Conservation (phyloP, 2,888 invertebrate species). For the Mimachlamys varia region DNA sequence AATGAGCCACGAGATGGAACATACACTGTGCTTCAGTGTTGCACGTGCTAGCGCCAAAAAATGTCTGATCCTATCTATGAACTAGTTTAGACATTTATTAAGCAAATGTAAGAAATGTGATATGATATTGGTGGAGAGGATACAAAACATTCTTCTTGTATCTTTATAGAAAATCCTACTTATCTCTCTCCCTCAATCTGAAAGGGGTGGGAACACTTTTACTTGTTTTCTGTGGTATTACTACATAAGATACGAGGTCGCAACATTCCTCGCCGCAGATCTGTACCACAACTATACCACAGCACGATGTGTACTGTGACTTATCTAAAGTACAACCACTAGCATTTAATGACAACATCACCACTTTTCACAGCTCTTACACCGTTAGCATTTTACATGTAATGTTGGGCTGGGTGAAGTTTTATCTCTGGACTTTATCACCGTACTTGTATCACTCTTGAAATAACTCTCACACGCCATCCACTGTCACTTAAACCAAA, state of each 20-base stretch:
- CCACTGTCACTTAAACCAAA: background rate
- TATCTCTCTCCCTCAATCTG: background rate
- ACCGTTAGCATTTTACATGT: background rate
- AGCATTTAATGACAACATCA: background rate
- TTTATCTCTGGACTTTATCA: background rate
- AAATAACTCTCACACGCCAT: background rate
- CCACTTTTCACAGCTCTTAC: background rate
- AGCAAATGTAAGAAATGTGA: background rate
- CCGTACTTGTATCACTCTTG: background rate
- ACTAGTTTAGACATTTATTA: slow-evolving; percentile 27
- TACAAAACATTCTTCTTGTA: slow-evolving; percentile 24
- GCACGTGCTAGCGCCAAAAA: background rate
- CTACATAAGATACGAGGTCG: background rate
- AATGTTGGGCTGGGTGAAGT: background rate
- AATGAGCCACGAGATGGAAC: background rate
- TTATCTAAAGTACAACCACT: background rate
- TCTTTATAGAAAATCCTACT: background rate
- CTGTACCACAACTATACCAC: background rate
- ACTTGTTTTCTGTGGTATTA: background rate
- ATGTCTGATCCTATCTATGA: background rate
- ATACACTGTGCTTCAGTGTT: background rate
- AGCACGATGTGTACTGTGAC: background rate
- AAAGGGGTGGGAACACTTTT: background rate
- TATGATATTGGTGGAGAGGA: background rate
- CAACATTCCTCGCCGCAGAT: background rate